Conservation (phyloP, 2,797 vertebrate genomes). For the Arctocebus calabarensis region DNA sequence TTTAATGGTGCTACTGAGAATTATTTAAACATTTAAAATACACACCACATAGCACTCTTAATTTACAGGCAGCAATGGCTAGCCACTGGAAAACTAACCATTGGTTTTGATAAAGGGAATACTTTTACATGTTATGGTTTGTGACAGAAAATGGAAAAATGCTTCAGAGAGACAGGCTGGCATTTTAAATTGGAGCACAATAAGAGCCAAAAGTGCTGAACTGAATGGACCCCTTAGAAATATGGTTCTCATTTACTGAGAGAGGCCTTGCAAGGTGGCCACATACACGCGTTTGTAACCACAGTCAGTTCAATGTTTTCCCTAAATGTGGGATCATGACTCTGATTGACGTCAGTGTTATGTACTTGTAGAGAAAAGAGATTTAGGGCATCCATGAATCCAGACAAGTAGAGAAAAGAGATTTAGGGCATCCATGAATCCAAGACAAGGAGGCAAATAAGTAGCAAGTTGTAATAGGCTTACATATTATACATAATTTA, state of each 20-base stretch:
- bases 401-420: slow-evolving; percentile 12
- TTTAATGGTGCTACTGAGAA: slow-evolving; percentile 45
- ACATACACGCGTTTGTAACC: slow-evolving; percentile 39
- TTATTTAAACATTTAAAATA: slow-evolving; percentile 62
- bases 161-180: slow-evolving; percentile 50
- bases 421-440: slow-evolving; percentile 28
- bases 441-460: slow-evolving; percentile 4
- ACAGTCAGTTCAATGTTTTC: slow-evolving; percentile 48
- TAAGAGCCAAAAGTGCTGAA: slow-evolving; percentile 72
- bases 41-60: slow-evolving; percentile 2
- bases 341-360: slow-evolving; percentile 50
- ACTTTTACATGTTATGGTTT: slow-evolving; percentile 64
- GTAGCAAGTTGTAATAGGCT: not conserved
- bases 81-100: slow-evolving; percentile 61
- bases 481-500: not conserved
- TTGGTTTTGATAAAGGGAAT: slow-evolving; percentile 57
- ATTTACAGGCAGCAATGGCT: slow-evolving; percentile 63
- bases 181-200: slow-evolving; percentile 69
- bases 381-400: slow-evolving; percentile 28
- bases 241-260: slow-evolving; percentile 75
- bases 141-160: slow-evolving; percentile 77
- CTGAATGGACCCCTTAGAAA: slow-evolving; percentile 69
- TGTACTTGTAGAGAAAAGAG: slow-evolving; percentile 31
- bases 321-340: slow-evolving; percentile 29
- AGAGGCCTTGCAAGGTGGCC: slow-evolving; percentile 56